phyloP scores from a whole-genome alignment of 2,113 vertebrate species.

The Xiphophorus couchianus region DNA sequence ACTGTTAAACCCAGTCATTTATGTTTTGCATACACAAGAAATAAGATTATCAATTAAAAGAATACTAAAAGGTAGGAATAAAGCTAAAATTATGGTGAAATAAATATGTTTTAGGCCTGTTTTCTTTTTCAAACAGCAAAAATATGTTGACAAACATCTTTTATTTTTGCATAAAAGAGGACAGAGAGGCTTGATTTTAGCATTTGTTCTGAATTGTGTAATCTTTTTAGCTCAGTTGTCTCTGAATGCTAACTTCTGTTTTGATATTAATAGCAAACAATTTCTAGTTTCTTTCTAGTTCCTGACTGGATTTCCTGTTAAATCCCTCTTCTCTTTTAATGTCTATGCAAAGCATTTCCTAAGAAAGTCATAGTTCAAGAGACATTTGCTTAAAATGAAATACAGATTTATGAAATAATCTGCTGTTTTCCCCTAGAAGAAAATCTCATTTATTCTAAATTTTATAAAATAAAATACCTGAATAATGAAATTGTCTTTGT shows the following conservation, averaged over 20 bases:
- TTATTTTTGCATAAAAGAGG: too few relatives aligned
- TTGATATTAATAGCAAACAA: background rate
- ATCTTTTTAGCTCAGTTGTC: background rate
- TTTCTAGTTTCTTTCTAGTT: background rate
- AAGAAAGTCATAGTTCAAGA: too few relatives aligned
- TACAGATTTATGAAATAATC: background rate
- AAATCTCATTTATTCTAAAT: background rate
- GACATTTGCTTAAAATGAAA: background rate
- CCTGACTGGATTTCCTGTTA: background rate
- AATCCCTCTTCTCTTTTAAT: background rate
- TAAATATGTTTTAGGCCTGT: background rate
- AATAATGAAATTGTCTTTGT: background rate
- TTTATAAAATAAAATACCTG: background rate
- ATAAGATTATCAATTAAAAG: conserved; percentile 16
- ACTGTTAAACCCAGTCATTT: conserved; percentile 49
- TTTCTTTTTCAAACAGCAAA: background rate
- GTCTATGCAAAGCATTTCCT: too few relatives aligned
- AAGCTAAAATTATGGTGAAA: background rate
- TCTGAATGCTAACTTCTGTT: background rate
- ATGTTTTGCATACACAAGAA: conserved; percentile 53
- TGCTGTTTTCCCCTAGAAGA: background rate
- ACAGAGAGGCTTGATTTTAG: background rate
- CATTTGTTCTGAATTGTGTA: background rate
- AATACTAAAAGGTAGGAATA: conserved; percentile 44
- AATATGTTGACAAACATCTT: too few relatives aligned